Conservation (phyloP, 2,113 vertebrate genomes). For the Hirundichthys speculiger region DNA sequence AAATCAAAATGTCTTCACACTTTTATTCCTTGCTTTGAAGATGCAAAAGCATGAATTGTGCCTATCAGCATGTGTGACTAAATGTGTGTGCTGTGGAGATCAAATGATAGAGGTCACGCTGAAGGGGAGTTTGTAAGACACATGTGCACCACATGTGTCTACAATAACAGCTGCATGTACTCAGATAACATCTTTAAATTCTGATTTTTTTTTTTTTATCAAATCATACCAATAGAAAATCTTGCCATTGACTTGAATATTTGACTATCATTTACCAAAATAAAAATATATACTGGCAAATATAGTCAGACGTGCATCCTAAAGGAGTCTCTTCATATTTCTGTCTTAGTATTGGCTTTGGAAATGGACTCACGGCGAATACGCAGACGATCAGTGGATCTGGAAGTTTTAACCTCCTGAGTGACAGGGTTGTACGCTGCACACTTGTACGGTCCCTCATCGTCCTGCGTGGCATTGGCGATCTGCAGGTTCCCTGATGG, state of each 20-base stretch:
- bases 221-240: too few species aligned
- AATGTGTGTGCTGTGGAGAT: conserved; percentile 16
- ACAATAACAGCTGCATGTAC: neutral
- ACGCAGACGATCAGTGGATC: conserved; percentile 90
- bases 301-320: too few species aligned
- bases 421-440: conserved; percentile 97
- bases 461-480: conserved; percentile 92
- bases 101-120: conserved; percentile 3
- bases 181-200: neutral
- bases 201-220: neutral
- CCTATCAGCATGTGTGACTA: conserved; percentile 13
- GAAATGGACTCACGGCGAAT: conserved; percentile 89
- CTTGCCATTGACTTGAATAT: too few species aligned
- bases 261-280: too few species aligned
- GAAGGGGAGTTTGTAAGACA: neutral
- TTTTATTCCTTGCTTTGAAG: conserved; percentile 31
- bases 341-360: neutral
- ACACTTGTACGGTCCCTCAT: conserved; percentile 95
- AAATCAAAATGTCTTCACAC: neutral
- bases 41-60: neutral
- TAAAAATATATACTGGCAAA: too few species aligned
- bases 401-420: conserved; percentile 94
- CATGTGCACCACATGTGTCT: conserved; percentile 1
- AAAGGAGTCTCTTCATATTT: too few species aligned
- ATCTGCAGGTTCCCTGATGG: conserved; percentile 98